Evolutionary conservation across 2,888 invertebrate species (phyloP).

Genomic region (Phortica okadai): DNA sequence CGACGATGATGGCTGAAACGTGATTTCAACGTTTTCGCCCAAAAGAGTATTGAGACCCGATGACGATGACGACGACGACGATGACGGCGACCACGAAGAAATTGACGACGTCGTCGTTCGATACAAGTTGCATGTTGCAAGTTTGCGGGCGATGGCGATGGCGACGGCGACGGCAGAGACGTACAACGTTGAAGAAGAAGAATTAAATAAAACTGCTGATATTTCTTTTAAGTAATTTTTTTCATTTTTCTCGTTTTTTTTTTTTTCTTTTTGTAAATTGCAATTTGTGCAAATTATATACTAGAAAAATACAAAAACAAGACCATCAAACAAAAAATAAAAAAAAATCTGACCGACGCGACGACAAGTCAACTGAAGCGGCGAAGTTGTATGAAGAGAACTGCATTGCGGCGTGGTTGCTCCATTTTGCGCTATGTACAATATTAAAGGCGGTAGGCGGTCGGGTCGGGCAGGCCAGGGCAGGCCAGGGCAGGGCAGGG

Average conservation of each 20-base stretch:
- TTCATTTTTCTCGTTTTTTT: conserved; percentile 38
- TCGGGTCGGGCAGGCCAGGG: background rate
- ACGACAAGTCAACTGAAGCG: no score
- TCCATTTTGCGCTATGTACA: no score
- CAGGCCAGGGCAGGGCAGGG: no score
- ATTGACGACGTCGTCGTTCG: conserved; percentile 17
- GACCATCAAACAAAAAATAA: conserved; percentile 10
- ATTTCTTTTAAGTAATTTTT: conserved; percentile 25
- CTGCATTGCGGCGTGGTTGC: no score
- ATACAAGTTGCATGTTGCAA: conserved; percentile 29
- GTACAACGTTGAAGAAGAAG: background rate
- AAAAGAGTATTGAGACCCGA: conserved; percentile 39
- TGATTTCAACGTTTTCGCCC: conserved; percentile 67
- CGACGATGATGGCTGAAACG: conserved; percentile 70
- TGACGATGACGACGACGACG: conserved; percentile 32
- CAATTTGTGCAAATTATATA: conserved; percentile 69
- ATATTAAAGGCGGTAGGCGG: no score
- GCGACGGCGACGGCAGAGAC: conserved; percentile 13
- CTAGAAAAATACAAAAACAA: conserved; percentile 56
- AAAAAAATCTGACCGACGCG: conserved; percentile 23
- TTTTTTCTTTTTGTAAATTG: conserved; percentile 66
- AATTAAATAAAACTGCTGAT: conserved; percentile 22
- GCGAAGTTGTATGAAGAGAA: no score
- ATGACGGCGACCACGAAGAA: no score
- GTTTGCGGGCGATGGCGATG: background rate